Conservation (phyloP, 2,797 vertebrate genomes). For the Microctenopoma lineatum region DNA sequence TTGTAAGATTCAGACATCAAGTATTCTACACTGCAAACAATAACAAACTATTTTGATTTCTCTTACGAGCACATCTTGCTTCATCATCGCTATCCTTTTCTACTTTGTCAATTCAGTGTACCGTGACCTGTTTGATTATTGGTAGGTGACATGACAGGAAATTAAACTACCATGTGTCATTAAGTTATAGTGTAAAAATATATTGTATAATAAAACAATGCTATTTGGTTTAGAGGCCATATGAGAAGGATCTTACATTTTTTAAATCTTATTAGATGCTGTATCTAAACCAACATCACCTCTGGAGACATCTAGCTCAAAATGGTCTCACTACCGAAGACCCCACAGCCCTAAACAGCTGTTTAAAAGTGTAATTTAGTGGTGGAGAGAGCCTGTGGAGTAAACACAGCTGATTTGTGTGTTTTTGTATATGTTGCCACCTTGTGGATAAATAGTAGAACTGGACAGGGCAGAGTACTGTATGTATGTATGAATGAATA, state of each 20-base stretch:
- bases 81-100: not conserved
- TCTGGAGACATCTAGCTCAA: not conserved
- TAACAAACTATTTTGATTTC: too few species aligned
- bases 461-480: not conserved
- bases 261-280: not conserved
- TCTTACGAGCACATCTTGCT: too few species aligned
- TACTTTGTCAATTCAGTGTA: not conserved
- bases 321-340: not conserved
- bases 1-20: too few species aligned
- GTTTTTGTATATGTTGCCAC: slow-evolving; percentile 48
- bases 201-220: not conserved
- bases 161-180: not conserved
- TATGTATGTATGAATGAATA: slow-evolving; percentile 11
- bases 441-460: slow-evolving; percentile 52
- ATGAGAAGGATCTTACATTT: not conserved
- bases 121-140: not conserved
- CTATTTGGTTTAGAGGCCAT: not conserved
- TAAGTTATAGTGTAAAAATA: too few species aligned
- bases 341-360: not conserved
- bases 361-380: not conserved
- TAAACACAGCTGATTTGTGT: slow-evolving; percentile 39
- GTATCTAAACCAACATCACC: not conserved
- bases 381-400: not conserved
- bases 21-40: too few species aligned
- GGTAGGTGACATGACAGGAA: not conserved